Evolutionary conservation across 2,113 vertebrate genomes (phyloP).

Genomic region (Phrynosoma blainvillii): DNA sequence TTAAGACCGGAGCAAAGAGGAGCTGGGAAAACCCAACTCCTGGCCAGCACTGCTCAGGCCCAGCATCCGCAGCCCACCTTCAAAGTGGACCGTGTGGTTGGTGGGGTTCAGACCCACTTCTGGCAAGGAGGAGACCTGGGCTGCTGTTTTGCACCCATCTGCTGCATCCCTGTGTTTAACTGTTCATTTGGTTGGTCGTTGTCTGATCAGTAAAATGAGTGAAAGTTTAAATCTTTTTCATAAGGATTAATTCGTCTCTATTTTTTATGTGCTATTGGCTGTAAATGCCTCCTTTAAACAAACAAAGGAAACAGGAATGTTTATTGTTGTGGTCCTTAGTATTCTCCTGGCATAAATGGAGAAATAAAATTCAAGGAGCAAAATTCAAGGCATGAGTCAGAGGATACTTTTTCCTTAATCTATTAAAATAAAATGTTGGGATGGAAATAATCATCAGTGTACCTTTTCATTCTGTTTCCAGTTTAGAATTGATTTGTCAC

Average conservation of each 20-base stretch:
- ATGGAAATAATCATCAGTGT: background rate
- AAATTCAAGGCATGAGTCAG: background rate
- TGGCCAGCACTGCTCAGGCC: too few relatives aligned
- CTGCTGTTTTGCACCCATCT: too few relatives aligned
- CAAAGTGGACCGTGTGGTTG: too few relatives aligned
- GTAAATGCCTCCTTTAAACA: background rate
- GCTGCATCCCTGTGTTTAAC: too few relatives aligned
- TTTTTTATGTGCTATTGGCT: too few relatives aligned
- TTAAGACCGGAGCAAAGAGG: too few relatives aligned
- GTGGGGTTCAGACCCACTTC: too few relatives aligned
- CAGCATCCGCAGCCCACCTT: too few relatives aligned
- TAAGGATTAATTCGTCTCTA: constrained; percentile 49
- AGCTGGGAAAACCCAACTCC: too few relatives aligned
- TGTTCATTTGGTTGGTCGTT: too few relatives aligned
- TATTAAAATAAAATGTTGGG: background rate
- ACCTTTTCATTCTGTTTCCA: background rate
- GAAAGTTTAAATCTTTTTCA: background rate
- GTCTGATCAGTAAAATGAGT: too few relatives aligned
- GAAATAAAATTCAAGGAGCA: constrained; percentile 31
- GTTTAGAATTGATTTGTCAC: background rate
- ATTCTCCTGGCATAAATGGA: constrained; percentile 32
- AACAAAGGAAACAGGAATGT: constrained; percentile 9
- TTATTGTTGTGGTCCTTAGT: constrained; percentile 32
- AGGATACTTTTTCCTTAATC: constrained; percentile 36
- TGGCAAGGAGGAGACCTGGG: too few relatives aligned